Evolutionary conservation across 2,888 invertebrate genomes (phyloP), one percentile per base, ranked within the genome.

Genomic region (Zootermopsis nevadensis): DNA sequence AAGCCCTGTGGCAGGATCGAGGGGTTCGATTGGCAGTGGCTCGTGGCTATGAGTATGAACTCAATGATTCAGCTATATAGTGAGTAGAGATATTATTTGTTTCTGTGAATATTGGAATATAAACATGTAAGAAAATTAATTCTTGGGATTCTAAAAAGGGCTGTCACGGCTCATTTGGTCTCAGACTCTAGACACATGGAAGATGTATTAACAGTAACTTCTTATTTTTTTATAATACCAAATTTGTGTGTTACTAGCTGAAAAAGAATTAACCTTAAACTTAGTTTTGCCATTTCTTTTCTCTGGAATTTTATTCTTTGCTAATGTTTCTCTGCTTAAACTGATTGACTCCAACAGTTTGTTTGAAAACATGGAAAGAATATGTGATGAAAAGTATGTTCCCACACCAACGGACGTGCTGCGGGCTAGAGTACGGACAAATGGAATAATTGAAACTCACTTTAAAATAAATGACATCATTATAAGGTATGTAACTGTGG

Each of bases 61-160:
- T 93, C 48, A 93, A 93, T 86, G 93, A 93, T 88, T 93, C 93
- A 1, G 93, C 93, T 74, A 89, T 93, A 85, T 93, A 93, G 93
- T 93, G 89, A 90, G 92, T 90, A 80, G 22, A 69, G 31, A 8
- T 60, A 15, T 27, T 27, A n/a, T 27, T 27, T 27, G 10, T 60
- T 0, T 27, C 4, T 60, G 12, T 60, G 27, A 2, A 60, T 27
- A 60, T 27, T 60, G 8, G n/a, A 27, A 60, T 6, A 0, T 31
- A 19, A 19, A 22, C 1, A 4, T 48, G 4, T 10, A n/a, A 31
- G 31, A 27, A n/a, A 19, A 27, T 2, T 33, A 69, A 69, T 69
- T 33, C 19, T 69, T 69, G 15, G 48, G 48, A 15, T 48, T 48
- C 10, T 38, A 38, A 38, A 38, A 7, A 38, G 38, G 10, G 38